phyloP scores from a whole-genome alignment of 92 coral and sea anemone species.

The Desmophyllum pertusum region DNA sequence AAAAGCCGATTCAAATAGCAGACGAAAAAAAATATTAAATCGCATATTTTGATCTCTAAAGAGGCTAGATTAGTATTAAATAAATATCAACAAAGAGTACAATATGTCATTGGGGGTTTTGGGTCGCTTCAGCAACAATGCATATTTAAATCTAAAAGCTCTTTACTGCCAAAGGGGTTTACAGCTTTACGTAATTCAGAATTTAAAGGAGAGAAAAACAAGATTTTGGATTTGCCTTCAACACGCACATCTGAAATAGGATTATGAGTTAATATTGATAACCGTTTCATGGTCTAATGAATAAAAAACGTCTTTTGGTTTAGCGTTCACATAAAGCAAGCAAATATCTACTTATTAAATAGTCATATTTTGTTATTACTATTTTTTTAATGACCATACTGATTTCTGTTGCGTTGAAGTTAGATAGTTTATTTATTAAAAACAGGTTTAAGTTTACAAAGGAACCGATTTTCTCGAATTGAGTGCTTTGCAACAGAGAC shows the following conservation, averaged over 20 bases:
- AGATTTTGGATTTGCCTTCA: neutral
- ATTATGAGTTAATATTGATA: slow-evolving; percentile 3
- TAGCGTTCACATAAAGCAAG: neutral
- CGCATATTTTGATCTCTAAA: slow-evolving; percentile 5
- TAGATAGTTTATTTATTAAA: neutral
- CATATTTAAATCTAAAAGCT: neutral
- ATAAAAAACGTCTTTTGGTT: neutral
- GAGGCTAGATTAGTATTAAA: neutral
- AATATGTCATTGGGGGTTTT: slow-evolving; percentile 19
- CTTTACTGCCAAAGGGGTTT: slow-evolving; percentile 14
- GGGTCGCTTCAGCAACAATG: neutral
- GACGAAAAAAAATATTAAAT: neutral
- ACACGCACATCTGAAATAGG: neutral
- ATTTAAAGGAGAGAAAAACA: slow-evolving; percentile 8
- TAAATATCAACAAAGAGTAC: slow-evolving; percentile 6
- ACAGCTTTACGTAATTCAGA: neutral
- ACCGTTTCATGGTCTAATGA: neutral
- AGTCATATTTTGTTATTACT: slow-evolving; percentile 8
- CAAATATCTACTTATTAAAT: slow-evolving; percentile 12
- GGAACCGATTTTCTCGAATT: neutral
- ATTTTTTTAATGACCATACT: neutral
- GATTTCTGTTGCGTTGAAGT: neutral
- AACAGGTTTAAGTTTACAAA: neutral
- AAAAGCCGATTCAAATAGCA: slow-evolving; percentile 8
- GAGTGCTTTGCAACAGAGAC: neutral